Percentiles rank a stretch among this genome's conserved stretches.
Conservation (phyloP, 2,797 vertebrate species). For the Mormyrus proboscirostris region DNA sequence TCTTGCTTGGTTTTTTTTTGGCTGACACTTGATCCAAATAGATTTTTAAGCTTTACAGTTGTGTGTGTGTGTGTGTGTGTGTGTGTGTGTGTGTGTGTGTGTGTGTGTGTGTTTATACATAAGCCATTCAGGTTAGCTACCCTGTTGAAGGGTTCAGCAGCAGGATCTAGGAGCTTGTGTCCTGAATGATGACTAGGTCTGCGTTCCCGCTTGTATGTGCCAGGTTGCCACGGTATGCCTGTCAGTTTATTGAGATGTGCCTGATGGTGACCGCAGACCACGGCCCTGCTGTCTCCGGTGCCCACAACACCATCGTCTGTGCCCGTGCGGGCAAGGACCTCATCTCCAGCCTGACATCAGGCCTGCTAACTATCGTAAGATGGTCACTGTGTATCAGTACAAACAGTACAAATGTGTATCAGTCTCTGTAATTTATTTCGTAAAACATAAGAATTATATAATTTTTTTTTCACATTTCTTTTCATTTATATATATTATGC, state of each 20-base stretch:
- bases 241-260: slow-evolving; percentile 99
- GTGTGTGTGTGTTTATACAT: background rate
- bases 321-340: slow-evolving; percentile 96
- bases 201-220: background rate
- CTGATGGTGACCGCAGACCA: slow-evolving; percentile 98
- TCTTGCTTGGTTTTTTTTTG: background rate
- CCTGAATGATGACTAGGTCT: background rate
- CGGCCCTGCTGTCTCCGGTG: slow-evolving; percentile 89
- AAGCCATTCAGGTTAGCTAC: background rate
- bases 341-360: slow-evolving; percentile 94
- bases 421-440: background rate
- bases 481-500: too few species aligned
- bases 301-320: slow-evolving; percentile 97
- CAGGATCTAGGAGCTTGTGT: background rate
- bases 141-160: background rate
- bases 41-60: background rate
- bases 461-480: background rate
- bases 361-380: slow-evolving; percentile 93
- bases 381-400: background rate
- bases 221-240: slow-evolving; percentile 88
- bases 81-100: too few species aligned
- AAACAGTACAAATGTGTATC: background rate
- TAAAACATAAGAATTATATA: background rate
- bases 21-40: background rate
- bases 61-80: too few species aligned